phyloP scores from a whole-genome alignment of 1,140 invertebrate genomes.

The Drosophila carrolli region DNA sequence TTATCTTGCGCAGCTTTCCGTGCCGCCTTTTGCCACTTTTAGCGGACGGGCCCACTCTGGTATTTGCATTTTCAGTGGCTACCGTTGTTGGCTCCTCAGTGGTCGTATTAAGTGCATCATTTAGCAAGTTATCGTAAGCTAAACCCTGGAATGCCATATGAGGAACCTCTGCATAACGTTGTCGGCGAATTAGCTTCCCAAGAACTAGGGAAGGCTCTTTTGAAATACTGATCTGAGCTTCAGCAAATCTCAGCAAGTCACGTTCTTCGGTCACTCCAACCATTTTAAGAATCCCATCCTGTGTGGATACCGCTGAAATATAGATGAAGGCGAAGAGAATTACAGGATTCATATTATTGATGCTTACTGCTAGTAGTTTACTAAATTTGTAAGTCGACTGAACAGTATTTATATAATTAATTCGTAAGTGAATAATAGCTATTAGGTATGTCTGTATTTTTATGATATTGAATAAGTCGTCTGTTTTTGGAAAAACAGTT shows the following conservation, averaged over 20 bases:
- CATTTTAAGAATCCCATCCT: background rate
- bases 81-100: slow-evolving; percentile 1
- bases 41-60: no score
- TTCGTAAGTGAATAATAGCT: background rate
- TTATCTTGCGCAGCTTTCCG: background rate
- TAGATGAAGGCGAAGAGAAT: background rate
- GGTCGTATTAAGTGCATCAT: slow-evolving; percentile 19
- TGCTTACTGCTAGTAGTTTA: background rate
- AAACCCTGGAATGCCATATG: slow-evolving; percentile 29
- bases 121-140: slow-evolving; percentile 17
- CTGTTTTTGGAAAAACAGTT: slow-evolving; percentile 9
- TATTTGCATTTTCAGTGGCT: background rate
- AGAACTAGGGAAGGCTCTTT: background rate
- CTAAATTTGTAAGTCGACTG: background rate
- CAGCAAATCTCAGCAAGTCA: background rate
- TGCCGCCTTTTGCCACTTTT: background rate
- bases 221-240: no score
- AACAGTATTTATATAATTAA: slow-evolving; percentile 1
- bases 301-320: background rate
- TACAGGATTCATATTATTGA: background rate
- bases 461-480: background rate
- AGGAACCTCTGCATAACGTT: slow-evolving; percentile 29
- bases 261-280: background rate
- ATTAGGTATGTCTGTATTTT: background rate
- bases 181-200: background rate